Evolutionary conservation across 2,888 invertebrate genomes (phyloP), one percentile per base, ranked within the genome.

Genomic region (Theretra japonica): DNA sequence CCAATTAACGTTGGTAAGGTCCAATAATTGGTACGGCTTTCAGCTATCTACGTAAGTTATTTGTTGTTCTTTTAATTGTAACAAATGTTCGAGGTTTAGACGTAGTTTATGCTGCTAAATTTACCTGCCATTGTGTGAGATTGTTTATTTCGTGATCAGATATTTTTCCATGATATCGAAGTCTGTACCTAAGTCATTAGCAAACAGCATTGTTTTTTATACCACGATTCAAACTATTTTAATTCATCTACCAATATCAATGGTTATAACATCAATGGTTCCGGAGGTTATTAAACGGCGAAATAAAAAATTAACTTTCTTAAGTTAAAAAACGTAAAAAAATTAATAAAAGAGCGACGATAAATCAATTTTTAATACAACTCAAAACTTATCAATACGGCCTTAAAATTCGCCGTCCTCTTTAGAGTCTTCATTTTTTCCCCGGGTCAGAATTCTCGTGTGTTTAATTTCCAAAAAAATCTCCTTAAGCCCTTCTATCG

Each of bases 401-500:
- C 17, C 65, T 65, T 65, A 65, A 33, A 62, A 48, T 65, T 65
- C 65, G 65, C 65, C 65, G 48, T 41, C 65, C 41, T 60, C 60
- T 60, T 41, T 65, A 17, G 65, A 23, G 23, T 65, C 65, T 65
- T 65, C 17, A 48, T 65, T 65, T 65, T 65, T 65, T 65, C 65
- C 65, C 48, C 65, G 23, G 65, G 65, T 65, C 65, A 65, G 41
- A 65, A 65, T 48, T 65, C 65, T 48, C 65, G 41, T 65, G 65
- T 65, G 23, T 65, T 65, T 65, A 65, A 65, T 65, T 65, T 65
- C 80, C 83, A 86, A 88, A 91, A 90, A 90, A 88, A 83, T 81
- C 79, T 79, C 75, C 73, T 78, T 81, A 82, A 85, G 83, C 80
- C 83, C 83, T 82, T 80, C 83, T 84, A 85, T 83, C 84, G 83